phyloP scores from a whole-genome alignment of 1,140 invertebrate genomes.

The Acromyrmex echinatior region DNA sequence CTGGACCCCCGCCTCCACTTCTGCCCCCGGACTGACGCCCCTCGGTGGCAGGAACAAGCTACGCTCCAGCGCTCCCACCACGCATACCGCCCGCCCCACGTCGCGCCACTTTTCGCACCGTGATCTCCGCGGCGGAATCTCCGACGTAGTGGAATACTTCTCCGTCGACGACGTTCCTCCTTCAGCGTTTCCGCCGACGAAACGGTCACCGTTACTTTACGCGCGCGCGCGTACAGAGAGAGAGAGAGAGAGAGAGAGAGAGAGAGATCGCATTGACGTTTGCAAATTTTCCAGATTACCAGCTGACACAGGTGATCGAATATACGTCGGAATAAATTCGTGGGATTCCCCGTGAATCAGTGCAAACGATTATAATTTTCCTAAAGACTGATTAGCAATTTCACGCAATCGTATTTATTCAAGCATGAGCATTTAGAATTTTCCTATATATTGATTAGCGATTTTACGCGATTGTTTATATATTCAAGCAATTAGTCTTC shows the following conservation, averaged over 20 bases:
- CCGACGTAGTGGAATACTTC: neutral
- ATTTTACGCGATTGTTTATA: slow-evolving; percentile 11
- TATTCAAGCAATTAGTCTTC: neutral
- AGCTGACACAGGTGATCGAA: slow-evolving; percentile 25
- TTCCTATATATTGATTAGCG: slow-evolving; percentile 14
- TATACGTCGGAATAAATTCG: slow-evolving; percentile 23
- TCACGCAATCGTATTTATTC: neutral
- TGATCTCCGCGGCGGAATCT: slow-evolving; percentile 34
- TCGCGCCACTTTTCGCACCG: slow-evolving; percentile 53
- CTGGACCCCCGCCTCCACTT: slow-evolving; percentile 68
- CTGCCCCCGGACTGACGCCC: slow-evolving; percentile 54
- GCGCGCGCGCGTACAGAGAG: no score
- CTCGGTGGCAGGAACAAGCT: slow-evolving; percentile 60
- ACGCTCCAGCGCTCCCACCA: slow-evolving; percentile 47
- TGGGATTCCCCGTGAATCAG: slow-evolving; percentile 70
- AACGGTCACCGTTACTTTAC: neutral
- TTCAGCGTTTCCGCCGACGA: neutral
- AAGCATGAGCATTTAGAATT: slow-evolving; percentile 9
- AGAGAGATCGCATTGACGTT: neutral
- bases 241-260: neutral
- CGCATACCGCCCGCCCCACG: slow-evolving; percentile 64
- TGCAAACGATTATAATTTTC: neutral
- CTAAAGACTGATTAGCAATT: slow-evolving; percentile 37
- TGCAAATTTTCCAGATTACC: slow-evolving; percentile 5
- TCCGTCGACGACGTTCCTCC: neutral